phyloP scores from a whole-genome alignment of 2,113 vertebrate species.

The Lichenostomus cassidix region DNA sequence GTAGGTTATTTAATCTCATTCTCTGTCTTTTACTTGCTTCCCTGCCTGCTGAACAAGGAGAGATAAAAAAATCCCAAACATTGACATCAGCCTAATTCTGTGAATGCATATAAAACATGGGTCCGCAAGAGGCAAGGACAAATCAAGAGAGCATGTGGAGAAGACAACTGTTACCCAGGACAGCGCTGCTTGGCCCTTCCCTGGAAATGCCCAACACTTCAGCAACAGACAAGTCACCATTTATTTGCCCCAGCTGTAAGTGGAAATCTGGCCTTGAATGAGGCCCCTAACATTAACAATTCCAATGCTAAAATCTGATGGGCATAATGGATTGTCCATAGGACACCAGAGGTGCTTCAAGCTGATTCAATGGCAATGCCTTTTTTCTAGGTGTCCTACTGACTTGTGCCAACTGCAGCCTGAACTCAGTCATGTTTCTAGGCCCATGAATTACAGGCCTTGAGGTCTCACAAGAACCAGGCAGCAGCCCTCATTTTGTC shows the following conservation, averaged over 20 bases:
- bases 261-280: not conserved
- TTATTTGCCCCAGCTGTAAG: not conserved
- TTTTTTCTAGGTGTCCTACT: not conserved
- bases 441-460: not conserved
- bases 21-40: not conserved
- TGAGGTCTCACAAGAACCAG: not conserved
- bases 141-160: not conserved
- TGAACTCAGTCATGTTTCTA: not conserved
- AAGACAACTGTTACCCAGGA: not conserved
- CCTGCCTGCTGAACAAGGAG: not conserved
- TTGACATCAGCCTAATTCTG: not conserved
- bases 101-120: accelerated
- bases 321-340: not conserved
- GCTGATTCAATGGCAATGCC: not conserved
- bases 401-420: not conserved
- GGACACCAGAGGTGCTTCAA: not conserved
- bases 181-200: not conserved
- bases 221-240: not conserved
- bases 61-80: not conserved
- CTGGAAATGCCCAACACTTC: not conserved
- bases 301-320: not conserved
- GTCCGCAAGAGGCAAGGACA: not conserved
- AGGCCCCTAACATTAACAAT: not conserved
- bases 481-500: not conserved
- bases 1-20: not conserved